Evolutionary conservation across 2,113 vertebrate species (phyloP).

Genomic region (human (Homo sapiens)): DNA sequence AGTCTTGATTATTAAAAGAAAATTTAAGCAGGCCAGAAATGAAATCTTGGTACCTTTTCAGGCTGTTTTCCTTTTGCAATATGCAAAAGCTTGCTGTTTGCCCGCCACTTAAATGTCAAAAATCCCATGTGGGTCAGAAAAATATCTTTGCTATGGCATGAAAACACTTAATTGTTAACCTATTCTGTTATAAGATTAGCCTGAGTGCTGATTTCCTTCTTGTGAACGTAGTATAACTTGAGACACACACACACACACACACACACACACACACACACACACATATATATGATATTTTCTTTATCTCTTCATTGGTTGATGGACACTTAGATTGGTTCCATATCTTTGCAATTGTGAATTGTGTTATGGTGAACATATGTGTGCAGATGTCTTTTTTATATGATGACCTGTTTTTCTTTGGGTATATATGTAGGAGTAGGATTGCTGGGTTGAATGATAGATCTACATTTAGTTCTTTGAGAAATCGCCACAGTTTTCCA

Average conservation of each 20-base stretch:
- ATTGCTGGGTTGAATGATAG: no score
- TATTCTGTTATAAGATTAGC: not conserved
- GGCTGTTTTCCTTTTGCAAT: not conserved
- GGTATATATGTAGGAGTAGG: no score
- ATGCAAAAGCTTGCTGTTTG: not conserved
- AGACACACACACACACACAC: not conserved
- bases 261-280: accelerated
- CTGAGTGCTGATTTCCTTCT: not conserved
- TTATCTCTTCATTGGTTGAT: no score
- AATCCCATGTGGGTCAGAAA: accelerated
- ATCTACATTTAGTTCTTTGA: no score
- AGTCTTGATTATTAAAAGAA: not conserved
- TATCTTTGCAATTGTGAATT: no score
- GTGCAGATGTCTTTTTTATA: no score
- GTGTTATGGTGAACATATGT: no score
- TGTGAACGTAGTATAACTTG: not conserved
- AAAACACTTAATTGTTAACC: not conserved
- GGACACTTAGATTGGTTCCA: no score
- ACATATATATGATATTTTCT: no score
- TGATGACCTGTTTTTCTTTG: no score
- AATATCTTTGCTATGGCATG: not conserved
- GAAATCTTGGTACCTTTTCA: not conserved
- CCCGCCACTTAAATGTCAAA: not conserved
- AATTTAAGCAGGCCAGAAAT: not conserved
- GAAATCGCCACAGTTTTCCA: no score